Base-by-base conservation (phyloP, 2,113 vertebrate species). In the Elaphurus davidianus region DNA sequence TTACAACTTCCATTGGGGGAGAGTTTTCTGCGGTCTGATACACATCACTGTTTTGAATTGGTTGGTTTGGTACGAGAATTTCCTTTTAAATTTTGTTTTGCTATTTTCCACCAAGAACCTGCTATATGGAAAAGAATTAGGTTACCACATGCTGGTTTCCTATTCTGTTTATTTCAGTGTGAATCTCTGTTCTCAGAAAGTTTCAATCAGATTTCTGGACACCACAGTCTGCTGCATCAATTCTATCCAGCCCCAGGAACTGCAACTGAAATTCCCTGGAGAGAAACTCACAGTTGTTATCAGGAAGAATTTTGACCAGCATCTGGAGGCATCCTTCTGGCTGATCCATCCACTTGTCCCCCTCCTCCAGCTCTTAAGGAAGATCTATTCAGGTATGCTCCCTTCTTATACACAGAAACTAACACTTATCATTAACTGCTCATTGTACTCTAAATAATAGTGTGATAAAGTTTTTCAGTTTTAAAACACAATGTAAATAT, bases 201-300 rank as follows among this genome's bases (percentile, higher is more conserved):
- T 98, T 98, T 99, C 98, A 90, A 99, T 99, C 97, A 98, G 95
- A 57, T 98, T 99, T n/a, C 60, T 98, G 88, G 98, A 98, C 92
- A 97, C 99, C 90, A 98, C 88, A 45, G 98, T 97, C 10, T 98
- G 98, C 79, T 98, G 98, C 95, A 99, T 98, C 94, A 98, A 98
- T 97, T 99, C 98, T 7, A 91, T 98, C 94, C 98, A 99, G 71
- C 98, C 97, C 6, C 98, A 98, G 94, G 95, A 99, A 60, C 45
- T 97, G 81, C 4, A 11, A 90, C 97, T 52, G 89, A 99, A 99
- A 96, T 98, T 98, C 25, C 95, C 81, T 4, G 96, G 98, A 2
- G 98, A 99, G 97, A 62, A 43, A 79, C 98, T 99, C 93, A 97
- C 25, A 54, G n/a, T 28, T 52, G 21, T 36, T 50, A 50, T 62